These are phyloP conservation scores for Gallinago solitaria DNA, from an alignment of 2,797 vertebrate species.

Conservation along the genomic window DNA sequence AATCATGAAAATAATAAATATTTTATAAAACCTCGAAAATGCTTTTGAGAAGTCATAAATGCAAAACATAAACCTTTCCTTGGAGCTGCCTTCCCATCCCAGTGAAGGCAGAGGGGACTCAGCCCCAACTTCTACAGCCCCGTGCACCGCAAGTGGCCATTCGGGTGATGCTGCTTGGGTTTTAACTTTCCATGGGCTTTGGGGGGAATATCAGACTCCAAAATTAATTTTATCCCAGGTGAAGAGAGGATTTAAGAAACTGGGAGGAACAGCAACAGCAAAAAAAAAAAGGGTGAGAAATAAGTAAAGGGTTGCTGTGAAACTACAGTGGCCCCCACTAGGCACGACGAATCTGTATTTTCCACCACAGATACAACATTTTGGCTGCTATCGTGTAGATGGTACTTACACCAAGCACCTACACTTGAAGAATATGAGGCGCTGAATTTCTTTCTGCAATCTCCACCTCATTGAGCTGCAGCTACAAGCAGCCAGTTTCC, in stretches of 20 bases:
- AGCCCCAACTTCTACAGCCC: not conserved
- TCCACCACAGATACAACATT: not conserved
- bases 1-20: not conserved
- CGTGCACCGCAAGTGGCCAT: not conserved
- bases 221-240: not conserved
- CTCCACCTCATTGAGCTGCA: not conserved
- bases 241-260: not conserved
- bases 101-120: not conserved
- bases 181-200: not conserved
- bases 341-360: not conserved
- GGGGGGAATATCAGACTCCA: not conserved
- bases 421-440: not conserved
- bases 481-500: not conserved
- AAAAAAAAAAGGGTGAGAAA: not conserved
- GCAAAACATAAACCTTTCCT: not conserved
- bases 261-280: not conserved
- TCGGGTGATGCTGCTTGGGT: not conserved
- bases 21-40: not conserved
- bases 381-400: not conserved
- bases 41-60: not conserved
- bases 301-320: not conserved
- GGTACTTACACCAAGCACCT: not conserved
- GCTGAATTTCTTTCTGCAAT: constrained; percentile 6
- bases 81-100: not conserved
- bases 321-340: not conserved